phyloP scores from a whole-genome alignment of 2,888 invertebrate species.

The Drosophila kokeensis region DNA sequence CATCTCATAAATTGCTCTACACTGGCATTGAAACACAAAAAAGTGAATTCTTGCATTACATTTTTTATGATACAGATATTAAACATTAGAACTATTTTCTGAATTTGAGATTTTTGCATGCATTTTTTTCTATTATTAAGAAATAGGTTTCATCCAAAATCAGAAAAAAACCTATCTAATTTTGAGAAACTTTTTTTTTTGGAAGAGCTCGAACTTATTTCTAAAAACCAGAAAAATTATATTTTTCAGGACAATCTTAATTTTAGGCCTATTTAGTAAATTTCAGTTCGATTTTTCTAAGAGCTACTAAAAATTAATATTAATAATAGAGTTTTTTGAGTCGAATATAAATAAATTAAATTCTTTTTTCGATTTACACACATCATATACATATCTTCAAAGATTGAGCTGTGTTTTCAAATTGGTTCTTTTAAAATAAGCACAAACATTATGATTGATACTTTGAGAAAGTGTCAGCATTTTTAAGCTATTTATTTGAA shows the following conservation, averaged over 20 bases:
- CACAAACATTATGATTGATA: not conserved
- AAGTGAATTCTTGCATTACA: not conserved
- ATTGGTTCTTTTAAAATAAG: not conserved
- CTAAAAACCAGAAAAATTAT: too few species aligned
- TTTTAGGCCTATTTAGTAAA: too few species aligned
- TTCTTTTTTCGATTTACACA: too few species aligned
- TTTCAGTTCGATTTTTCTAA: not conserved
- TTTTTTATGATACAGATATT: not conserved
- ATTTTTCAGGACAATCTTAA: too few species aligned
- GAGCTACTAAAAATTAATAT: not conserved
- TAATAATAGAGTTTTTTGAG: not conserved
- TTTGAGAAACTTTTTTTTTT: too few species aligned
- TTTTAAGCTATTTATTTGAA: not conserved
- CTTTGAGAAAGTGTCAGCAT: not conserved
- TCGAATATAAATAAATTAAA: not conserved
- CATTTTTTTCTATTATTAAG: too few species aligned
- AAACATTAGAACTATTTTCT: not conserved
- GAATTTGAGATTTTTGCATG: not conserved
- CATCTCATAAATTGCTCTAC: not conserved
- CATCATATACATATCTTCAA: too few species aligned
- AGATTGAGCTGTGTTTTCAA: too few species aligned
- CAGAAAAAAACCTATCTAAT: too few species aligned
- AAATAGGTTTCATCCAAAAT: too few species aligned
- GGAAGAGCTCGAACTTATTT: too few species aligned
- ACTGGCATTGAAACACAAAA: not conserved